Evolutionary conservation across 64 coral and sea anemone genomes (phyloP).

Genomic region (Montipora foliosa): DNA sequence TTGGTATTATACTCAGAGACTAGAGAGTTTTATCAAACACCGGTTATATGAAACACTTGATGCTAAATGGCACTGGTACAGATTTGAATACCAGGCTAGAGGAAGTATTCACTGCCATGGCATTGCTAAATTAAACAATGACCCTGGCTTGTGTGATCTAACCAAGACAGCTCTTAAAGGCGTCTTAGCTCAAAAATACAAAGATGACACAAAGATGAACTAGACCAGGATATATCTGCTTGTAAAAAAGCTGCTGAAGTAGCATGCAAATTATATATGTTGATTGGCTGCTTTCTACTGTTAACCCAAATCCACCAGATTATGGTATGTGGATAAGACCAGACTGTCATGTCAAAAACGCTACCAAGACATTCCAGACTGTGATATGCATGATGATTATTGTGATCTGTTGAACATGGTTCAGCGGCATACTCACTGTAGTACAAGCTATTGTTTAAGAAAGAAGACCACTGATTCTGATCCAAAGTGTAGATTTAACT

Average conservation of each 20-base stretch:
- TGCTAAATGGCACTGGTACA: neutral
- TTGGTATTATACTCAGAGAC: neutral
- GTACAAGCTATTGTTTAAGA: constrained; percentile 55
- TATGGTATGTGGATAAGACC: neutral
- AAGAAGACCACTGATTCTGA: constrained; percentile 60
- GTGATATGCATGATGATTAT: neutral
- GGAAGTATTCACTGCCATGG: neutral
- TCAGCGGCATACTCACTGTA: constrained; percentile 49
- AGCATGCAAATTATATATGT: constrained; percentile 32
- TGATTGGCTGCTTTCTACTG: constrained; percentile 12
- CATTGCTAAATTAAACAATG: constrained; percentile 1
- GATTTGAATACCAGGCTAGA: neutral
- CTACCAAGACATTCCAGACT: neutral
- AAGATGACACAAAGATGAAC: neutral
- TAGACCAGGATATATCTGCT: constrained; percentile 6
- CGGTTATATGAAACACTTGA: constrained; percentile 27
- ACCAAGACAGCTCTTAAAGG: constrained; percentile 34
- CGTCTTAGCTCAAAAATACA: constrained; percentile 52
- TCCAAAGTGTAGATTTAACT: constrained; percentile 49
- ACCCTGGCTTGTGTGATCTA: constrained; percentile 20
- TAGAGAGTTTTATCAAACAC: constrained; percentile 47
- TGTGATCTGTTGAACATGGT: constrained; percentile 44
- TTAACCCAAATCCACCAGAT: neutral
- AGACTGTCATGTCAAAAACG: neutral
- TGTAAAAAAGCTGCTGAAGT: neutral